Base-by-base conservation (phyloP, 1,140 invertebrate species). In the Leptoteleia sp. region DNA sequence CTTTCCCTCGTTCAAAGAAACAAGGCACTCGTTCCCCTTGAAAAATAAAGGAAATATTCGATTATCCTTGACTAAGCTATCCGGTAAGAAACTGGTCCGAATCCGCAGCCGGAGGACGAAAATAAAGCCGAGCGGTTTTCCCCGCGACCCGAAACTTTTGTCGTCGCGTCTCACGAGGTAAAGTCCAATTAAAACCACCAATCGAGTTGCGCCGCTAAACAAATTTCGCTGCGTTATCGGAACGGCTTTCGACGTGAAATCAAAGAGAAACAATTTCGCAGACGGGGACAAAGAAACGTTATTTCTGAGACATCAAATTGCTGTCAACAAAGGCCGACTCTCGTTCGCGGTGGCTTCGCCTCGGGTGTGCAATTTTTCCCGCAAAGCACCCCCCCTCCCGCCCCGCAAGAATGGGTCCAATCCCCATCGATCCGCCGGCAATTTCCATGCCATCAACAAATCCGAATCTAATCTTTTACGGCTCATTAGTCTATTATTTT, bases 381-480 rank as follows among this genome's bases (percentile, higher is more conserved):
- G 35, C 57, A 54, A 71, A 61, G 40, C n/a, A n/a, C n/a, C n/a
- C n/a, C n/a, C n/a, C n/a, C n/a, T n/a, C n/a, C n/a, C 33, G 48
- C 40, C 15, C 40, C 37, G 54, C 45, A 55, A 57, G 52, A 65
- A 37, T 43, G 17, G 40, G 19, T 62, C 40, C 62, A 76, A 78
- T 78, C 27, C 37, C 12, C 33, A 9, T 12, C 43, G 25, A 67
- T 43, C 54, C 42, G 29, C 22, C 40, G 17, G 27, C 62, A 73
- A 79, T 79, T 79, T 79, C 57, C 76, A 79, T 68, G 68, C 73
- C 37, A 64, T 73, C 68, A 70, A 64, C 68, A 64, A 73, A 73
- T 68, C 68, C 55, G 48, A 54, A 79, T 79, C 76, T 62, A 73
- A 73, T 73, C 68, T 68, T 57, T 62, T 45, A 73, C 76, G 57